Evolutionary conservation across 1,140 invertebrate species (phyloP), one percentile per base, ranked within the genome.

Genomic region (Dreissena polymorpha): DNA sequence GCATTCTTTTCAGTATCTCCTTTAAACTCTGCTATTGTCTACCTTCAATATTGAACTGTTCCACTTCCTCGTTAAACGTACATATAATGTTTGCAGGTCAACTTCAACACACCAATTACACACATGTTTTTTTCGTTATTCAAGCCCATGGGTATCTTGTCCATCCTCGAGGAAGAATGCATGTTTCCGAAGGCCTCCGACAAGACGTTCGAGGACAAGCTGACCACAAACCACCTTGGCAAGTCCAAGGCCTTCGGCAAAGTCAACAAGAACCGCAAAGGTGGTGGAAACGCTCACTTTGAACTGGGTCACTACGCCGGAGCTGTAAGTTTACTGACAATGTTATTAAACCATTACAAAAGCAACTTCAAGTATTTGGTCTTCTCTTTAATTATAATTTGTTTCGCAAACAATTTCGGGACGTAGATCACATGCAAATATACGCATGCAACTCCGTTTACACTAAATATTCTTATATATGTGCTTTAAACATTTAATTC

Each of bases 151-250:
- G 98, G 98, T 96, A 98, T 99, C 95, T 95, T 99, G 92, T 99
- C 98, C 94, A 99, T 99, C 94, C 97, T 99, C 95, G 98, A 99
- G 95, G 98, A 99, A 96, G 98, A 99, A 94, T 99, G 97, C 97
- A 99, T 99, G 97, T 99, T 99, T 96, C 98, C 98, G 90, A 99
- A 99, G 95, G 98, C 98, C 92, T 98, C 97, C 88, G 98, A 99
- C 93, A 96, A 96, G 94, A 98, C 98, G 91, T 99, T 99, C 94
- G 89, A 97, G 93, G 97, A 99, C 92, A 99, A 99, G 94, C 95
- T 99, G 95, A 97, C 97, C 94, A 96, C 97, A 94, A 98, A 98
- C 94, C 98, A 99, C 94, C 96, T 99, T 94, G 98, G 98, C 94
- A 99, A 99, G 94, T 98, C 97, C 91, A 96, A 97, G 88, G 98